Evolutionary conservation across 2,113 vertebrate genomes (phyloP).

Genomic region (Grallaria varia): DNA sequence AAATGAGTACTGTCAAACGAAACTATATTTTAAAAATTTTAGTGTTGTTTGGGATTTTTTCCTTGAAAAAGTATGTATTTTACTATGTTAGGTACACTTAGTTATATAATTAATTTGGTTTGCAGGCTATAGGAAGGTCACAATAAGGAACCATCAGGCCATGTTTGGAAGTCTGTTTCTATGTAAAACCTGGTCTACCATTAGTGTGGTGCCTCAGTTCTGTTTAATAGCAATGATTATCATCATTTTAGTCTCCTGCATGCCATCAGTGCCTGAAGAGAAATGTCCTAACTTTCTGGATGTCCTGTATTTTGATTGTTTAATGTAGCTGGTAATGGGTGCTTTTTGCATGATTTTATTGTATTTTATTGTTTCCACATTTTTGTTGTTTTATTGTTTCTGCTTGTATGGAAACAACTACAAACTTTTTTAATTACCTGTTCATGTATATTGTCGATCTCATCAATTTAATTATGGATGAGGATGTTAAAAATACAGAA

Average conservation of each 20-base stretch:
- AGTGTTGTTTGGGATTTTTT: neutral
- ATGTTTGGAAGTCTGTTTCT: neutral
- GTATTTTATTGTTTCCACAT: neutral
- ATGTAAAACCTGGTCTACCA: accelerated
- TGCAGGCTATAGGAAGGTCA: neutral
- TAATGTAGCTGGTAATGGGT: neutral
- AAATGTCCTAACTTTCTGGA: neutral
- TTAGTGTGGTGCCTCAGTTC: neutral
- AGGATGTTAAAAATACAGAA: neutral
- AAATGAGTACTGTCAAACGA: neutral
- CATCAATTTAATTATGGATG: neutral
- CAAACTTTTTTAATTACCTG: neutral
- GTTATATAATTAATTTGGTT: neutral
- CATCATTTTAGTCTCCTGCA: neutral
- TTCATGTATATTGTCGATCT: neutral
- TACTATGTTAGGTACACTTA: neutral
- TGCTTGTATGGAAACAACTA: neutral
- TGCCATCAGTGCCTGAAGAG: neutral
- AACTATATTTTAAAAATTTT: neutral
- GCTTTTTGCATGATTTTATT: neutral
- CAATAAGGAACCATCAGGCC: neutral
- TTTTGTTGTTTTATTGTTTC: neutral
- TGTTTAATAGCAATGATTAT: neutral
- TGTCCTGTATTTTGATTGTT: neutral
- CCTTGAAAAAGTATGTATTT: neutral